These are phyloP conservation scores for Calephelis nemesis DNA, from an alignment of 1,140 invertebrate species.

Conservation along the genomic window DNA sequence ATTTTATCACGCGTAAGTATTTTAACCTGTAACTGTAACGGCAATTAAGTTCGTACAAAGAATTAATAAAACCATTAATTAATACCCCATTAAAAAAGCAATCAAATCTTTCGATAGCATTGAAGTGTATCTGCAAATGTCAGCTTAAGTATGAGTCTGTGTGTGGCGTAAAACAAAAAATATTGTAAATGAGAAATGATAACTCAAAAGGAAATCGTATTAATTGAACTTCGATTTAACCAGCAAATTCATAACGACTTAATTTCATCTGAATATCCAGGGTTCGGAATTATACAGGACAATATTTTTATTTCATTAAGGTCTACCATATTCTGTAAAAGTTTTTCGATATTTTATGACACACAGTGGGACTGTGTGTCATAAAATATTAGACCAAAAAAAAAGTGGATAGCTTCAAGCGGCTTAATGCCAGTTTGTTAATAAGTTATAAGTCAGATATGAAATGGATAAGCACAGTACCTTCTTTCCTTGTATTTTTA, in stretches of 20 bases:
- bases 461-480: too few species aligned
- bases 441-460: too few species aligned
- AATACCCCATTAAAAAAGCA: constrained; percentile 3
- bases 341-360: too few species aligned
- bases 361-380: too few species aligned
- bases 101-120: constrained; percentile 11
- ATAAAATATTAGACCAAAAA: too few species aligned
- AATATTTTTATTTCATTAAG: too few species aligned
- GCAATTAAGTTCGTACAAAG: not conserved
- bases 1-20: not conserved
- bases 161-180: constrained; percentile 7
- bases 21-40: not conserved
- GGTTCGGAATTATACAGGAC: too few species aligned
- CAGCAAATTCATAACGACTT: not conserved
- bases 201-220: not conserved
- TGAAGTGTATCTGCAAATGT: constrained; percentile 18
- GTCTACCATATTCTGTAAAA: too few species aligned
- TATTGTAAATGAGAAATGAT: constrained; percentile 5
- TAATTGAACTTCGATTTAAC: not conserved
- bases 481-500: too few species aligned
- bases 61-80: constrained; percentile 16
- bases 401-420: too few species aligned
- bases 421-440: too few species aligned
- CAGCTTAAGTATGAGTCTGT: constrained; percentile 10
- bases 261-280: too few species aligned